Evolutionary conservation across 1,140 invertebrate genomes (phyloP).

Genomic region (Yoshiicerus persimilis): DNA sequence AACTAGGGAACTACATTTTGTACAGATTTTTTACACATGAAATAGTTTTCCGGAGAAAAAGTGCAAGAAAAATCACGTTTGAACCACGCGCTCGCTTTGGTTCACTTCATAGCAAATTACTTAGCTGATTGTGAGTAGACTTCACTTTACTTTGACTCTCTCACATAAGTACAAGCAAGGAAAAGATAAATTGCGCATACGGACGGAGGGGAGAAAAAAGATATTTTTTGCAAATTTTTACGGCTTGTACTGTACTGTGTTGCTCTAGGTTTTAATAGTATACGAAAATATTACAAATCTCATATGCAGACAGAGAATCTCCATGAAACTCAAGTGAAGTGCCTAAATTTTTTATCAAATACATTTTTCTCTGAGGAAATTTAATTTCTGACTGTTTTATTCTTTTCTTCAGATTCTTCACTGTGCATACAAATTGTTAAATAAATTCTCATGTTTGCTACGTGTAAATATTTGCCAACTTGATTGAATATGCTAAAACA

Average conservation of each 20-base stretch:
- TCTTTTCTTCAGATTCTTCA: neutral
- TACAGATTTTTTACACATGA: neutral
- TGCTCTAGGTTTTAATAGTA: neutral
- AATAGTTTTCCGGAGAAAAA: neutral
- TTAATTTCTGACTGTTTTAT: neutral
- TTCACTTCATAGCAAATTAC: neutral
- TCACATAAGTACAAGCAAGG: neutral
- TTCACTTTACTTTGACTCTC: neutral
- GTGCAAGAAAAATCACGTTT: neutral
- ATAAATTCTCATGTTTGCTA: neutral
- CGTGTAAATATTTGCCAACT: too few relatives aligned
- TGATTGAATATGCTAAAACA: too few relatives aligned
- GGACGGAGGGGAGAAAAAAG: neutral
- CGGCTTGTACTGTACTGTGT: neutral
- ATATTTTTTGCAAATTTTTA: neutral
- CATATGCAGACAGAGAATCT: neutral
- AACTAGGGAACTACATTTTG: neutral
- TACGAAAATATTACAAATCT: neutral
- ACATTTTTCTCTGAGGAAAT: neutral
- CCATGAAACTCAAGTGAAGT: too few relatives aligned
- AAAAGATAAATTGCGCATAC: slow-evolving; percentile 13
- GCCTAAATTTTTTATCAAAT: neutral
- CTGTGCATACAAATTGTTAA: too few relatives aligned
- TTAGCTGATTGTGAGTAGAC: neutral
- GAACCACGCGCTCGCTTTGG: slow-evolving; percentile 3